Evolutionary conservation across 30 jellyfish, hydroid and myxozoan genomes (phyloP).

Genomic region (Calvadosia cruxmelitensis): DNA sequence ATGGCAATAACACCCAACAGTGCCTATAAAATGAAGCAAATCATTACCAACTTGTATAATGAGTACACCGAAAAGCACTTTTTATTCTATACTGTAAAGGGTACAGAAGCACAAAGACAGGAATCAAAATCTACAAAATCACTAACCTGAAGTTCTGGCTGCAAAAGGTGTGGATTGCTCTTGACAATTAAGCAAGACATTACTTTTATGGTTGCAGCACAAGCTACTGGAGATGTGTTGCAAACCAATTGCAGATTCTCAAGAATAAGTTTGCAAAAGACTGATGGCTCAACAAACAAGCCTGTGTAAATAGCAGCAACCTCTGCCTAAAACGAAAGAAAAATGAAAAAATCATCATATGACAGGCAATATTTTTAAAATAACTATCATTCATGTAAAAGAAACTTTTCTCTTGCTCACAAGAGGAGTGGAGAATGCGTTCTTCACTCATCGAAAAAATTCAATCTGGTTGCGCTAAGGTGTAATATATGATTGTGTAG

Average conservation of each 20-base stretch:
- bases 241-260: slow-evolving; percentile 42
- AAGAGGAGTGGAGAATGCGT: too few relatives aligned
- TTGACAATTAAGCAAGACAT: slow-evolving; percentile 48
- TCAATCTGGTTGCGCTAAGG: too few relatives aligned
- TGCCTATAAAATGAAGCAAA: slow-evolving; percentile 13
- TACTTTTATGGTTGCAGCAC: slow-evolving; percentile 41
- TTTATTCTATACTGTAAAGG: too few relatives aligned
- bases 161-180: slow-evolving; percentile 37
- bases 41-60: too few relatives aligned
- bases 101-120: too few relatives aligned
- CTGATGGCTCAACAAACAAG: slow-evolving; percentile 66
- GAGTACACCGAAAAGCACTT: neutral
- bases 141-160: slow-evolving; percentile 41
- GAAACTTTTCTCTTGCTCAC: too few relatives aligned
- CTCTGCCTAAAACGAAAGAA: neutral
- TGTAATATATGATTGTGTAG: too few relatives aligned
- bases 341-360: too few relatives aligned
- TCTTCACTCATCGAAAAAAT: too few relatives aligned
- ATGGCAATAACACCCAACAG: slow-evolving; percentile 28
- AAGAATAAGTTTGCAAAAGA: slow-evolving; percentile 38
- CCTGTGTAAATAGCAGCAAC: slow-evolving; percentile 19
- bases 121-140: neutral
- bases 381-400: too few relatives aligned
- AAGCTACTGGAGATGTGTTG: slow-evolving; percentile 24
- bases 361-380: too few relatives aligned